phyloP scores from a whole-genome alignment of 2,888 invertebrate species.

The Drosophila ustulata region DNA sequence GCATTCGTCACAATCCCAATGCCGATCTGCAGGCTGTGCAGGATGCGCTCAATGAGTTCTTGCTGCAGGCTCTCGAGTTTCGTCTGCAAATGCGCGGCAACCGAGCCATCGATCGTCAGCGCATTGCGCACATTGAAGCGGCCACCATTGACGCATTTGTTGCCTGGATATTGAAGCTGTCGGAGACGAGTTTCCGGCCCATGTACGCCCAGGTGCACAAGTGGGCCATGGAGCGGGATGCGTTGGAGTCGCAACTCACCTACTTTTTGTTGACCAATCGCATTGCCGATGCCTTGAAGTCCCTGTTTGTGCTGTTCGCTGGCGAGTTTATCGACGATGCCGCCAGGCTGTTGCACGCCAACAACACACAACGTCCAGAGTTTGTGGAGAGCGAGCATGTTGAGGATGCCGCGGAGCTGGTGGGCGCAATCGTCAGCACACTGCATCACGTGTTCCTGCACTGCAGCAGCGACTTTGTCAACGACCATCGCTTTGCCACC shows the following conservation, averaged over 20 bases:
- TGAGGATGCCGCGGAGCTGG: slow-evolving; percentile 75
- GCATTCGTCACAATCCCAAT: slow-evolving; percentile 88
- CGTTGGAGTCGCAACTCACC: slow-evolving; percentile 86
- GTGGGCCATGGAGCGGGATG: slow-evolving; percentile 89
- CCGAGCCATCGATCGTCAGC: slow-evolving; percentile 75
- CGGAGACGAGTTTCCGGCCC: slow-evolving; percentile 95
- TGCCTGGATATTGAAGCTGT: slow-evolving; percentile 93
- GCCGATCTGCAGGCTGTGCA: slow-evolving; percentile 89
- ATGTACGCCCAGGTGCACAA: slow-evolving; percentile 94
- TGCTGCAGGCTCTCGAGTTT: slow-evolving; percentile 90
- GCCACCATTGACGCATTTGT: slow-evolving; percentile 92
- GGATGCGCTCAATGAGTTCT: slow-evolving; percentile 90
- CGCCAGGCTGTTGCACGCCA: slow-evolving; percentile 89
- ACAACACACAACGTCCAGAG: slow-evolving; percentile 87
- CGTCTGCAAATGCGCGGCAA: slow-evolving; percentile 86
- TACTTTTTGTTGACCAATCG: slow-evolving; percentile 91
- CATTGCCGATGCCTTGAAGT: slow-evolving; percentile 93
- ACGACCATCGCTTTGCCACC: slow-evolving; percentile 93
- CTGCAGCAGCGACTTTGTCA: slow-evolving; percentile 93
- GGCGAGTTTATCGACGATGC: slow-evolving; percentile 93
- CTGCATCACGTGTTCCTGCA: slow-evolving; percentile 92
- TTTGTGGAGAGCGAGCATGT: slow-evolving; percentile 85
- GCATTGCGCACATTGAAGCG: slow-evolving; percentile 89
- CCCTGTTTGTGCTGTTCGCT: slow-evolving; percentile 95
- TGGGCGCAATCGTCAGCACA: slow-evolving; percentile 91